A percentile compares a stretch with the other conserved stretches of the same genome.
Conservation (phyloP, 35 echinoderm and acorn worm genomes). For the Ptychodera flava region DNA sequence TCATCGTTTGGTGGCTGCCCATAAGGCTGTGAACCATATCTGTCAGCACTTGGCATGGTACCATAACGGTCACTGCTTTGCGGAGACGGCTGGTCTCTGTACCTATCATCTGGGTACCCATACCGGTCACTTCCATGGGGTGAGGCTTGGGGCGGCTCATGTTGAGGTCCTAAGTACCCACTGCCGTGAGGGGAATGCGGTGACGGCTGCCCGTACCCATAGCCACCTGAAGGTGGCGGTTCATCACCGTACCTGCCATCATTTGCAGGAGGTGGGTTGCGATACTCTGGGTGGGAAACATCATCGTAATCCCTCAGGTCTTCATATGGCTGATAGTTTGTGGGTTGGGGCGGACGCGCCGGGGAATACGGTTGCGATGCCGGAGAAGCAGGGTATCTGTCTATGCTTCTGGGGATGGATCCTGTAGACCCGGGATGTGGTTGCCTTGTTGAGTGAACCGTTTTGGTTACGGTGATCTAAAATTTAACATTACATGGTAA, state of each 20-base stretch:
- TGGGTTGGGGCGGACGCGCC: background rate
- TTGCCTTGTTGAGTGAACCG: background rate
- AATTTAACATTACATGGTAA: too few species aligned
- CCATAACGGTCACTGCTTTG: constrained; percentile 7
- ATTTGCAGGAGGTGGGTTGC: constrained; percentile 16
- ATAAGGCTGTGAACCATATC: constrained; percentile 2
- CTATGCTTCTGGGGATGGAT: constrained; percentile 9
- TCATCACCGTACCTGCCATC: background rate
- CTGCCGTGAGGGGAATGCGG: background rate
- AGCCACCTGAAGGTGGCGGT: background rate
- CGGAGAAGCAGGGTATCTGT: constrained; percentile 3
- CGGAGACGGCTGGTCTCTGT: constrained; percentile 6
- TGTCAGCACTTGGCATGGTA: background rate
- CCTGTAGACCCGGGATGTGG: constrained; percentile 8
- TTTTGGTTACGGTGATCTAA: too few species aligned
- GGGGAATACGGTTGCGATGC: constrained; percentile 4
- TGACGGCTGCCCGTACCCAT: background rate
- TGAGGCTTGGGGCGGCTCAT: background rate
- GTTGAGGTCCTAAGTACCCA: background rate
- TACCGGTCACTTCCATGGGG: constrained; percentile 4
- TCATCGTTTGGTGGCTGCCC: background rate
- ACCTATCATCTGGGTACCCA: background rate
- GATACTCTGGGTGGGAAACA: constrained; percentile 4
- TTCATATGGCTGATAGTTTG: background rate
- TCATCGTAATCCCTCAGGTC: background rate